Evolutionary conservation across 2,888 invertebrate species (phyloP).

Genomic region (Unio delphinus): DNA sequence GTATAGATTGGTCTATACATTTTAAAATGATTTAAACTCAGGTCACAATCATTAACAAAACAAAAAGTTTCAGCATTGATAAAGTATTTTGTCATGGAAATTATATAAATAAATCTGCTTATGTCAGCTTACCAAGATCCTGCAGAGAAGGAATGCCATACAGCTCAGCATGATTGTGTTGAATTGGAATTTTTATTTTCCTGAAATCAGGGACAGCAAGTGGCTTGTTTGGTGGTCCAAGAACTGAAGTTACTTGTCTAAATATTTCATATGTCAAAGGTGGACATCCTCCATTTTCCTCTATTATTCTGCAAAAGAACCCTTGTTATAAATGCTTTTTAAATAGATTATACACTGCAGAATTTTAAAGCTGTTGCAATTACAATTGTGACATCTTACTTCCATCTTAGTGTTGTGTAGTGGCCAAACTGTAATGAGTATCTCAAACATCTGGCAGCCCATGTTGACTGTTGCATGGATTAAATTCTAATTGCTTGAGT

Average conservation of each 20-base stretch:
- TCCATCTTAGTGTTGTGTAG: no score
- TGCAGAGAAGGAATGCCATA: conserved; percentile 50
- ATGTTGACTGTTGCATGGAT: no score
- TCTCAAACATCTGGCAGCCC: no score
- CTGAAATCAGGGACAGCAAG: conserved; percentile 49
- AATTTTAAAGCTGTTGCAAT: background rate
- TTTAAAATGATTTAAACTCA: no score
- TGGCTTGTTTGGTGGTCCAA: conserved; percentile 58
- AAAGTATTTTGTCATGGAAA: no score
- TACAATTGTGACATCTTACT: no score
- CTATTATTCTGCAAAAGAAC: conserved; percentile 73
- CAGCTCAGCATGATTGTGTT: conserved; percentile 72
- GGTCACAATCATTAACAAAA: no score
- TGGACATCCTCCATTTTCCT: conserved; percentile 79
- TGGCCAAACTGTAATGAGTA: no score
- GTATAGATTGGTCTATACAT: no score
- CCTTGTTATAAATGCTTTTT: background rate
- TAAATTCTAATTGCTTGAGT: no score
- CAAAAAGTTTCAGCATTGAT: no score
- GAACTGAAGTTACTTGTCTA: conserved; percentile 55
- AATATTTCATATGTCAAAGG: conserved; percentile 82
- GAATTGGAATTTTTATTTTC: conserved; percentile 73
- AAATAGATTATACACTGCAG: background rate
- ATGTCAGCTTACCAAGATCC: conserved; percentile 45
- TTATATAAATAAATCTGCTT: no score